Percentiles rank a stretch among this genome's conserved stretches.
phyloP scores from a whole-genome alignment of 2,797 vertebrate species.

The Pagetopsis macropterus region DNA sequence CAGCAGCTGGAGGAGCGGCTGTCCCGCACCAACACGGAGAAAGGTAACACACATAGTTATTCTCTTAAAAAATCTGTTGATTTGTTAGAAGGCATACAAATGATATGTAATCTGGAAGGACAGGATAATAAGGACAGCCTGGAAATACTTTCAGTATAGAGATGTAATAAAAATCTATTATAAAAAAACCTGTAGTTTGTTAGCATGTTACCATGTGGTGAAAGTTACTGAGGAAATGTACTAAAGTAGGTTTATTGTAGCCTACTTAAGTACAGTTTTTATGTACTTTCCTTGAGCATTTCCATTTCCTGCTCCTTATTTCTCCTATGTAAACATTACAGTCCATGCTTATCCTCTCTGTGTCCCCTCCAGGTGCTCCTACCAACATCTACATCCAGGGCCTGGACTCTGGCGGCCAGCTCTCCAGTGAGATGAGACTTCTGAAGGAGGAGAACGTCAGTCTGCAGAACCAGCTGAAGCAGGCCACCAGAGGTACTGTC shows the following conservation, averaged over 20 bases:
- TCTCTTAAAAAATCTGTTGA: not conserved
- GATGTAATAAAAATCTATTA: not conserved
- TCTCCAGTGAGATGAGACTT: slow-evolving; percentile 82
- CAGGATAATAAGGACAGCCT: not conserved
- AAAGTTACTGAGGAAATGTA: too few species aligned
- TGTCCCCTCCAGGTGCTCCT: slow-evolving; percentile 75
- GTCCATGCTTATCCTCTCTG: not conserved
- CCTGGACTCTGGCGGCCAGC: slow-evolving; percentile 82
- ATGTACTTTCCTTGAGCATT: too few species aligned
- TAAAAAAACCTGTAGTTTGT: not conserved
- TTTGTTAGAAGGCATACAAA: not conserved
- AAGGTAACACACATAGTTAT: slow-evolving; percentile 69
- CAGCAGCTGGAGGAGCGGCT: slow-evolving; percentile 88
- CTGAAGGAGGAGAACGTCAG: slow-evolving; percentile 87
- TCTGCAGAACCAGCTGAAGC: slow-evolving; percentile 82
- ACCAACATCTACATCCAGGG: slow-evolving; percentile 85
- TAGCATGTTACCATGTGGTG: not conserved
- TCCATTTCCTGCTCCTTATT: too few species aligned
- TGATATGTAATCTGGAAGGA: not conserved
- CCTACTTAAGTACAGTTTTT: too few species aligned
- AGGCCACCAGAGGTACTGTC: slow-evolving; percentile 80
- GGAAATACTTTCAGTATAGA: not conserved
- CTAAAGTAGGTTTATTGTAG: too few species aligned
- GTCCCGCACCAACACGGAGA: slow-evolving; percentile 65
- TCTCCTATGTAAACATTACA: too few species aligned